Percentiles rank a stretch among this genome's conserved stretches.
phyloP scores from a whole-genome alignment of 2,888 invertebrate species.

The Hedychridium roseum region DNA sequence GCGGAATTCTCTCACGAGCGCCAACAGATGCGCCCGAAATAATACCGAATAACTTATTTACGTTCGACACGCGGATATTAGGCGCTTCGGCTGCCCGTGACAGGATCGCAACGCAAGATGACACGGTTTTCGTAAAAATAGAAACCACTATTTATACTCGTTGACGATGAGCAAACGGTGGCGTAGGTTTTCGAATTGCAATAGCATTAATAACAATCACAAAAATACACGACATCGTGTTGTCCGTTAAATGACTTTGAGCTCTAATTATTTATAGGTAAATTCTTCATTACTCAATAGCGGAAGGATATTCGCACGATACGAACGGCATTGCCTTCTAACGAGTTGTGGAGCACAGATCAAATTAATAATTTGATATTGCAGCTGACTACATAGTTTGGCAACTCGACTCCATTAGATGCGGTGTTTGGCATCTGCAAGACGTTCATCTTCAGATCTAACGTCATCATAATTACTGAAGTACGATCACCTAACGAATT shows the following conservation, averaged over 20 bases:
- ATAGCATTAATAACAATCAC: too few relatives aligned
- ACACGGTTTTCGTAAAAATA: conserved; percentile 38
- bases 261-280: too few relatives aligned
- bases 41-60: too few relatives aligned
- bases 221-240: too few relatives aligned
- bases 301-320: too few relatives aligned
- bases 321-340: too few relatives aligned
- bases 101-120: neutral
- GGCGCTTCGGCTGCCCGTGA: conserved; percentile 7
- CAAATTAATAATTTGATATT: conserved; percentile 53
- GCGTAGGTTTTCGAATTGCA: too few relatives aligned
- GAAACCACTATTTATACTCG: conserved; percentile 37
- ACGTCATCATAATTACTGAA: conserved; percentile 51
- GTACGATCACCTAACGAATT: conserved; percentile 18
- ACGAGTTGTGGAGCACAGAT: conserved; percentile 21
- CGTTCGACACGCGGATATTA: conserved; percentile 18
- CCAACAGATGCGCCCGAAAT: too few relatives aligned
- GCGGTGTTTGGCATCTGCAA: conserved; percentile 48
- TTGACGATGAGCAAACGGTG: conserved; percentile 20
- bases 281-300: too few relatives aligned
- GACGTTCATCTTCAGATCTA: conserved; percentile 30
- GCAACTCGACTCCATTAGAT: conserved; percentile 50
- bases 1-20: too few relatives aligned
- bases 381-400: conserved; percentile 50
- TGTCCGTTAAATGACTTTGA: too few relatives aligned